Evolutionary conservation across 2,888 invertebrate species (phyloP).

Genomic region (Ethmia dodecea): DNA sequence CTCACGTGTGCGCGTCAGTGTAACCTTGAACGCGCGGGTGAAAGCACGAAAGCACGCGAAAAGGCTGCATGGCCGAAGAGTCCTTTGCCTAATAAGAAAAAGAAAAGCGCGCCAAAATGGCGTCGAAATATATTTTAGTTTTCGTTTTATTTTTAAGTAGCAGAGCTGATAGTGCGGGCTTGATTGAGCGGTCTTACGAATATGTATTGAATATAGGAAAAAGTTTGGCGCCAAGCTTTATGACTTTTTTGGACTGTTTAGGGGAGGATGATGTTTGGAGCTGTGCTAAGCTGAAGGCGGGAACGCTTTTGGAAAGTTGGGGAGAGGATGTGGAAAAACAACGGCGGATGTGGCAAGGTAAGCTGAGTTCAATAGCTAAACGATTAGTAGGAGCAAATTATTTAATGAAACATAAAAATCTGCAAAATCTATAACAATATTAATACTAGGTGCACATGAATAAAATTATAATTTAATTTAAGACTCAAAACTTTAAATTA

Average conservation of each 20-base stretch:
- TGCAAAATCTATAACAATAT: too few species aligned
- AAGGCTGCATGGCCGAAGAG: neutral
- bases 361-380: too few species aligned
- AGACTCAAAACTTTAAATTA: too few species aligned
- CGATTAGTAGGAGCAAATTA: too few species aligned
- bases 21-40: slow-evolving; percentile 36
- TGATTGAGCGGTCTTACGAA: slow-evolving; percentile 56
- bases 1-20: slow-evolving; percentile 38
- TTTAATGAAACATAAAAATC: too few species aligned
- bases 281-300: slow-evolving; percentile 75
- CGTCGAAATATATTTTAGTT: slow-evolving; percentile 32
- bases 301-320: slow-evolving; percentile 67
- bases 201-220: slow-evolving; percentile 60
- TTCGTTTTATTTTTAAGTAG: slow-evolving; percentile 30
- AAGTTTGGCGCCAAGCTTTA: slow-evolving; percentile 66
- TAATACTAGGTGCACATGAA: too few species aligned
- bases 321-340: slow-evolving; percentile 52
- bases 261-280: slow-evolving; percentile 66
- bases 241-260: slow-evolving; percentile 74
- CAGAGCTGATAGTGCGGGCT: slow-evolving; percentile 48
- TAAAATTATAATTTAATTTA: too few species aligned
- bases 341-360: slow-evolving; percentile 60
- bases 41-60: slow-evolving; percentile 26
- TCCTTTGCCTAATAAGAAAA: slow-evolving; percentile 3
- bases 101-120: slow-evolving; percentile 33